These are phyloP conservation scores for Anser brachyrhynchus DNA, from an alignment of 2,113 vertebrate genomes.

Conservation along the genomic window DNA sequence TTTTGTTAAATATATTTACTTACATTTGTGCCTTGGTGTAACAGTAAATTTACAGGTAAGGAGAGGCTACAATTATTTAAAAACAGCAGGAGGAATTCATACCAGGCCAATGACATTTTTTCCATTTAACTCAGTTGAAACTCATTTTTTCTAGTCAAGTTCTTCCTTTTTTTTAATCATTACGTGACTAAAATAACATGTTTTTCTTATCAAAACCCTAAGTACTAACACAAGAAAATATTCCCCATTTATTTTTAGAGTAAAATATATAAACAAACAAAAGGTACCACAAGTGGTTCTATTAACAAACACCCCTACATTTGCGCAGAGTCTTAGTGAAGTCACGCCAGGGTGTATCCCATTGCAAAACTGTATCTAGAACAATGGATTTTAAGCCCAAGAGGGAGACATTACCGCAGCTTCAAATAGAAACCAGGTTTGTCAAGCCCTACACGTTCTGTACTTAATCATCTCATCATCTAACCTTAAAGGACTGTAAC, in stretches of 20 bases:
- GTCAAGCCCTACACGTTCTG: neutral
- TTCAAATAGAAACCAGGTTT: neutral
- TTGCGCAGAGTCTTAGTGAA: neutral
- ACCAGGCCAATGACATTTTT: neutral
- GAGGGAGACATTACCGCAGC: neutral
- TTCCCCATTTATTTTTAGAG: neutral
- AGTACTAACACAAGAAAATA: neutral
- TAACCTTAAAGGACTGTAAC: neutral
- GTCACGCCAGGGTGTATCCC: neutral
- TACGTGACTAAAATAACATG: neutral
- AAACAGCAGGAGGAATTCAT: neutral
- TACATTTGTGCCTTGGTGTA: neutral
- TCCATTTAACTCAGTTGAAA: neutral
- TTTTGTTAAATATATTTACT: neutral
- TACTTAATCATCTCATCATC: neutral
- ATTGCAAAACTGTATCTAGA: neutral
- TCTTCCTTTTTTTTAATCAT: neutral
- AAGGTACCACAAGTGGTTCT: neutral
- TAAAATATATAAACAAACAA: neutral
- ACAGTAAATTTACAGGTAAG: neutral
- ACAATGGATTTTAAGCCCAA: neutral
- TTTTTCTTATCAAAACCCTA: neutral
- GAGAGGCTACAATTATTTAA: neutral
- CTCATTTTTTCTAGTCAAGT: neutral
- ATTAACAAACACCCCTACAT: neutral